Conservation (phyloP, 2,113 vertebrate species). For the Halcyon malimbica region DNA sequence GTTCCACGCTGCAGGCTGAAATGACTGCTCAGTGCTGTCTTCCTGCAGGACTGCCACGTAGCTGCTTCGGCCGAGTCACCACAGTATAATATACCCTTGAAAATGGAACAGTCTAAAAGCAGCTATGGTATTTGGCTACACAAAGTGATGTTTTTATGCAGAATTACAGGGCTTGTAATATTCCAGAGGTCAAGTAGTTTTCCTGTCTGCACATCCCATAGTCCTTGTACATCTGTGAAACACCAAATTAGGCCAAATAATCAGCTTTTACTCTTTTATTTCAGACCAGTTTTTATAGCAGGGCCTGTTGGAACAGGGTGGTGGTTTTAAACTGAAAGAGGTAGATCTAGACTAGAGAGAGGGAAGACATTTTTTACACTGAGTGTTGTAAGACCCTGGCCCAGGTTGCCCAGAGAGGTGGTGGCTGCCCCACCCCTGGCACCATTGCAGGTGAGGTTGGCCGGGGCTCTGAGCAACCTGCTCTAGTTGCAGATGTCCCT, state of each 20-base stretch:
- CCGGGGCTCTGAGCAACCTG: background rate
- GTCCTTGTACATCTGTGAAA: conserved; percentile 1
- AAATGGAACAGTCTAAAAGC: background rate
- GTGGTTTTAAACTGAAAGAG: background rate
- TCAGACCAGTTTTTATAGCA: background rate
- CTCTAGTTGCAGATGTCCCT: background rate
- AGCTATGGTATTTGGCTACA: background rate
- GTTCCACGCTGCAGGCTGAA: background rate
- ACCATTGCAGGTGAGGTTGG: background rate
- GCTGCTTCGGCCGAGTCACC: background rate
- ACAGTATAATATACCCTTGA: background rate
- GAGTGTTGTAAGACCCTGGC: background rate
- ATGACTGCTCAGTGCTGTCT: background rate
- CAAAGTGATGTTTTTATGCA: background rate
- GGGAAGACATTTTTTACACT: background rate
- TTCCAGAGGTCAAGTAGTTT: conserved; percentile 22
- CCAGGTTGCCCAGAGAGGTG: background rate
- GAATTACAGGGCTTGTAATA: conserved; percentile 1
- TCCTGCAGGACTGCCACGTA: background rate
- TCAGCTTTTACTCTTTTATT: background rate
- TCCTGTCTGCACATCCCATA: background rate
- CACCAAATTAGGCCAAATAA: background rate
- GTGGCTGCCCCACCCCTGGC: background rate
- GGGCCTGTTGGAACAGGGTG: too few relatives aligned
- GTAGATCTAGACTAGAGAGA: background rate